Evolutionary conservation across 2,797 vertebrate species (phyloP).

Genomic region (Lithobates sylvaticus): DNA sequence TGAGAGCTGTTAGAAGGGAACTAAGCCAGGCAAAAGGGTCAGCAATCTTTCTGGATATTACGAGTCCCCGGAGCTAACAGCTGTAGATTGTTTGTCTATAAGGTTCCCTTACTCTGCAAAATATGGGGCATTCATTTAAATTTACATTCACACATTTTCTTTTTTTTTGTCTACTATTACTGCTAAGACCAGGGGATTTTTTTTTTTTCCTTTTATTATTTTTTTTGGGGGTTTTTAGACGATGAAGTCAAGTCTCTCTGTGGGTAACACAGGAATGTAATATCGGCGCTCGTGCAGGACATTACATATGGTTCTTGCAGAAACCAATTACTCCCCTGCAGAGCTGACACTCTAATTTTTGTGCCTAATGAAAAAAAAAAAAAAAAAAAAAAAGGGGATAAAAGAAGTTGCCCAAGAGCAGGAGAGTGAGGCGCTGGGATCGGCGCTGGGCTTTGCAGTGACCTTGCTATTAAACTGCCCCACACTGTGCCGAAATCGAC

Average conservation of each 20-base stretch:
- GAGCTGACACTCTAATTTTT: conserved; percentile 57
- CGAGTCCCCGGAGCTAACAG: not conserved
- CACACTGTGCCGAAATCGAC: conserved; percentile 47
- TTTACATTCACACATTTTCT: not conserved
- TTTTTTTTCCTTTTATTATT: too few relatives aligned
- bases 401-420: conserved; percentile 33
- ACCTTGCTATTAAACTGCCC: conserved; percentile 54
- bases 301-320: conserved; percentile 29
- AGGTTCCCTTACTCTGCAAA: conserved; percentile 5
- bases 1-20: conserved; percentile 5
- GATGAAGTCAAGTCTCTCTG: not conserved
- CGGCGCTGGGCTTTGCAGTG: conserved; percentile 40
- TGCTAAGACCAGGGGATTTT: not conserved
- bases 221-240: not conserved
- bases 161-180: not conserved
- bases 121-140: conserved; percentile 1
- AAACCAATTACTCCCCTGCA: conserved; percentile 58
- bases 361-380: conserved; percentile 45
- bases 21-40: conserved; percentile 13
- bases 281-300: conserved; percentile 15
- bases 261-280: conserved; percentile 18
- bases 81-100: conserved; percentile 23
- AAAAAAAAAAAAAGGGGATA: conserved; percentile 11
- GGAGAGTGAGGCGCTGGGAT: conserved; percentile 21
- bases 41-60: conserved; percentile 30